A percentile compares a stretch with the other conserved stretches of the same genome.
Evolutionary conservation across 2,888 invertebrate genomes (phyloP).

Genomic region (Chymomyza caudatula): DNA sequence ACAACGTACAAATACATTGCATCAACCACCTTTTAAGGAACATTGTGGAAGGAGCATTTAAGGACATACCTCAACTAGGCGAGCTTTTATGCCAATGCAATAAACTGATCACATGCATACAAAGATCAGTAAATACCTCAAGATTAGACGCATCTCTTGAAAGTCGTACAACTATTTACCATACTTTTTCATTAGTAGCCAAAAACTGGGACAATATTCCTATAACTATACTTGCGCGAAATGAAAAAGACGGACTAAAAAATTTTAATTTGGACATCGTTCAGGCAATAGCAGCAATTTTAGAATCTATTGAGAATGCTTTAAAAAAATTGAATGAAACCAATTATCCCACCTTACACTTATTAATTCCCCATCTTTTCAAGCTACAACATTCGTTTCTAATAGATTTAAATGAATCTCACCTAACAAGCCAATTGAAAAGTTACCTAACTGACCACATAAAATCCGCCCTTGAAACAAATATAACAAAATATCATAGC

Average conservation of each 20-base stretch:
- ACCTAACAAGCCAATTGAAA: conserved; percentile 7
- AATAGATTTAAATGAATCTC: neutral
- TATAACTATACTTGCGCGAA: neutral
- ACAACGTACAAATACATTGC: conserved; percentile 16
- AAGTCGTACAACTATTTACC: conserved; percentile 16
- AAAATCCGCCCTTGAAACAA: neutral
- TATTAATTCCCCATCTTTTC: neutral
- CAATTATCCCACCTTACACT: neutral
- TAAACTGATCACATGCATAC: conserved; percentile 20
- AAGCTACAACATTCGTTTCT: neutral
- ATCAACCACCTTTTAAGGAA: conserved; percentile 21
- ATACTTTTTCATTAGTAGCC: conserved; percentile 10
- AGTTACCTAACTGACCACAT: neutral
- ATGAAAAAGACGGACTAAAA: neutral
- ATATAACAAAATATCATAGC: neutral
- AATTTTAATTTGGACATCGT: conserved; percentile 5
- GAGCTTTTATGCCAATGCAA: conserved; percentile 10
- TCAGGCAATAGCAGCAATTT: neutral
- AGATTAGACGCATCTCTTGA: neutral
- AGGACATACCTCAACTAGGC: conserved; percentile 11
- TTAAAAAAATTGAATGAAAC: neutral
- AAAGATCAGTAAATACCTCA: conserved; percentile 14
- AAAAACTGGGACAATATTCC: conserved; percentile 20
- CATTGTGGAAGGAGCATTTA: conserved; percentile 13
- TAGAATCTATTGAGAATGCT: neutral